A percentile compares a stretch with the other conserved stretches of the same genome.
These are phyloP conservation scores for Sarcophaga peregrina DNA, from an alignment of 1,140 invertebrate genomes.

Conservation along the genomic window DNA sequence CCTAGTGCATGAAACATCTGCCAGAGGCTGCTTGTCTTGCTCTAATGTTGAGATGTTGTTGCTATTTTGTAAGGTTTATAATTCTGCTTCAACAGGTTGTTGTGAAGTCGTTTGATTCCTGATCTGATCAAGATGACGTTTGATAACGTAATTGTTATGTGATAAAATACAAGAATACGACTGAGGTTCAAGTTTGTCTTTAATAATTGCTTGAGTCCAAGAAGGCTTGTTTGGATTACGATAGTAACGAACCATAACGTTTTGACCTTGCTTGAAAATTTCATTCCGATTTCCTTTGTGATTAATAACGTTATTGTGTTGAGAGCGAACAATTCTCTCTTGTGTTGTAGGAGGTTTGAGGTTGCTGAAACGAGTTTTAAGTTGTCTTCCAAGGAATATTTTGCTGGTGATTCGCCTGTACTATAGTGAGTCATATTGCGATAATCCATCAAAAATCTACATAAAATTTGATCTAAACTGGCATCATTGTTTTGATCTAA, in stretches of 20 bases:
- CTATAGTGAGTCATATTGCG: conserved; percentile 8
- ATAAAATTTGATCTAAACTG: conserved; percentile 10
- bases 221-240: conserved; percentile 24
- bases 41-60: no score
- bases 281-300: conserved; percentile 30
- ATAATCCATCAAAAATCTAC: no score
- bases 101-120: neutral
- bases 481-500: conserved; percentile 29
- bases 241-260: conserved; percentile 32
- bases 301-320: conserved; percentile 7
- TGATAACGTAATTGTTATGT: neutral
- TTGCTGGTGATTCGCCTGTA: conserved; percentile 20
- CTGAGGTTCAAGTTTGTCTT: neutral
- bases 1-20: no score
- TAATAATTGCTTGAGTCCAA: conserved; percentile 4
- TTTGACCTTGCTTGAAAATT: conserved; percentile 8
- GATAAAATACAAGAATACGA: conserved; percentile 14
- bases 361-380: conserved; percentile 17
- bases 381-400: conserved; percentile 20
- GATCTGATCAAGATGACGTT: conserved; percentile 33
- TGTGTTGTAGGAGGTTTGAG: conserved; percentile 29
- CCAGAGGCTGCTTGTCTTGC: no score
- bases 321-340: conserved; percentile 1
- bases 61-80: no score
- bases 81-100: no score